Evolutionary conservation across 2,888 invertebrate genomes (phyloP).

Genomic region (Zaprionus lineosus): DNA sequence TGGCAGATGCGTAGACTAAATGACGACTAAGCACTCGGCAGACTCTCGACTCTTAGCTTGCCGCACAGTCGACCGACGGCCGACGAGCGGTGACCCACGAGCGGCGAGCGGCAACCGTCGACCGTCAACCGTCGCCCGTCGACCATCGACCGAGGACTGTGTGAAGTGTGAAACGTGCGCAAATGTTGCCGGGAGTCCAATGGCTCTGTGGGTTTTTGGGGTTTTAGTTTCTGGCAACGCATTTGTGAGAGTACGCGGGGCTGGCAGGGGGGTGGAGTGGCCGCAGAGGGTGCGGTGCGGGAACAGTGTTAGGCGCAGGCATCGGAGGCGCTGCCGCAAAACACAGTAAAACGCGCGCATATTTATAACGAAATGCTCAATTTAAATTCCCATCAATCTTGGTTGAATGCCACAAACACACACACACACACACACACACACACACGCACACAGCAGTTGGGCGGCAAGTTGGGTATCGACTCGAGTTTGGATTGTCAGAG

Average conservation of each 20-base stretch:
- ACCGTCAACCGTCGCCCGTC: too few relatives aligned
- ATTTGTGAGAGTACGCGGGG: neutral
- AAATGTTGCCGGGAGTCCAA: slow-evolving; percentile 22
- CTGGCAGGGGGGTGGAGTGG: slow-evolving; percentile 1
- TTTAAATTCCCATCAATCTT: slow-evolving; percentile 80
- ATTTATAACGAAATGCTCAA: slow-evolving; percentile 80
- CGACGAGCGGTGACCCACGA: too few relatives aligned
- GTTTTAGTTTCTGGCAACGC: slow-evolving; percentile 21
- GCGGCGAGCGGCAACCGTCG: too few relatives aligned
- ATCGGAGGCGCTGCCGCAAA: slow-evolving; percentile 57
- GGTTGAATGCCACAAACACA: slow-evolving; percentile 59
- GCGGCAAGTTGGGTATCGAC: neutral
- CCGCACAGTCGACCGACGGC: too few relatives aligned
- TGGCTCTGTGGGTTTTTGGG: slow-evolving; percentile 16
- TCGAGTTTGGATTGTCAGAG: slow-evolving; percentile 29
- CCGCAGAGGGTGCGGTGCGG: neutral
- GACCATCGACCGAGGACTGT: slow-evolving; percentile 43
- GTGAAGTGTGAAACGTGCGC: slow-evolving; percentile 47
- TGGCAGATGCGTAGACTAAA: slow-evolving; percentile 13
- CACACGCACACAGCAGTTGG: slow-evolving; percentile 6
- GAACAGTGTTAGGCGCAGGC: slow-evolving; percentile 11
- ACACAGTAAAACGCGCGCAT: slow-evolving; percentile 75
- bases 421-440: slow-evolving; percentile 16
- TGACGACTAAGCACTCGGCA: slow-evolving; percentile 44
- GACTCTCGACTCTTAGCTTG: too few relatives aligned